These are phyloP conservation scores for Brenthis daphne DNA, from an alignment of 2,888 invertebrate species.

Conservation along the genomic window DNA sequence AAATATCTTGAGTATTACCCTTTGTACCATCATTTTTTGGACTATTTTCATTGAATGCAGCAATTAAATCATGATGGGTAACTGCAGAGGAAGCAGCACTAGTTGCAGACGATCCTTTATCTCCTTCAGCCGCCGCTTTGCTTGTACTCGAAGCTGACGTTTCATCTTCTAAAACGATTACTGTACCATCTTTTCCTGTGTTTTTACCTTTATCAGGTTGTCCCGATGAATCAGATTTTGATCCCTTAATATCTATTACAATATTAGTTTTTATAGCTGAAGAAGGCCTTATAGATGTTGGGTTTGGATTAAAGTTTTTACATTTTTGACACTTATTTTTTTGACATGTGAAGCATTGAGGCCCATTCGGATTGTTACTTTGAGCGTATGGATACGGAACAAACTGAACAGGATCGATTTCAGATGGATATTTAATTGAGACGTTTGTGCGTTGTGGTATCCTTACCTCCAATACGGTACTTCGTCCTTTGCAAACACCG, in stretches of 20 bases:
- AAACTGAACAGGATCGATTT: constrained; percentile 40
- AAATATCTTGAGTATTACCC: constrained; percentile 39
- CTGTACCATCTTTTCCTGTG: constrained; percentile 34
- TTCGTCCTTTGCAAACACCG: constrained; percentile 39
- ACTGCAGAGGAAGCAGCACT: constrained; percentile 38
- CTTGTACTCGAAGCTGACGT: constrained; percentile 41
- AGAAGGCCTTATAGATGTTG: constrained; percentile 9
- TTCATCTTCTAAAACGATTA: constrained; percentile 40
- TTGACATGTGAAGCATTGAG: constrained; percentile 31
- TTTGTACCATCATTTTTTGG: constrained; percentile 25
- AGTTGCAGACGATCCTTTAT: constrained; percentile 32
- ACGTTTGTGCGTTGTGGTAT: constrained; percentile 43
- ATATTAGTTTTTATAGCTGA: constrained; percentile 44
- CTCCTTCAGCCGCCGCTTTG: constrained; percentile 29
- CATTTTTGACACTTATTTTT: constrained; percentile 36
- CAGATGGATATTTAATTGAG: constrained; percentile 42
- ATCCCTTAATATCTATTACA: constrained; percentile 45
- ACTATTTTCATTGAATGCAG: constrained; percentile 36
- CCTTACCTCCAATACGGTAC: constrained; percentile 44
- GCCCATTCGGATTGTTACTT: constrained; percentile 11
- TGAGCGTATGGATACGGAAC: constrained; percentile 41
- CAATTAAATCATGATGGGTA: constrained; percentile 40
- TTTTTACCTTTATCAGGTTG: not conserved
- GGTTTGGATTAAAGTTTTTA: constrained; percentile 20
- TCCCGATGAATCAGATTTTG: constrained; percentile 22